These are phyloP conservation scores for Notodonta dromedarius DNA, from an alignment of 2,888 invertebrate genomes.

Conservation along the genomic window DNA sequence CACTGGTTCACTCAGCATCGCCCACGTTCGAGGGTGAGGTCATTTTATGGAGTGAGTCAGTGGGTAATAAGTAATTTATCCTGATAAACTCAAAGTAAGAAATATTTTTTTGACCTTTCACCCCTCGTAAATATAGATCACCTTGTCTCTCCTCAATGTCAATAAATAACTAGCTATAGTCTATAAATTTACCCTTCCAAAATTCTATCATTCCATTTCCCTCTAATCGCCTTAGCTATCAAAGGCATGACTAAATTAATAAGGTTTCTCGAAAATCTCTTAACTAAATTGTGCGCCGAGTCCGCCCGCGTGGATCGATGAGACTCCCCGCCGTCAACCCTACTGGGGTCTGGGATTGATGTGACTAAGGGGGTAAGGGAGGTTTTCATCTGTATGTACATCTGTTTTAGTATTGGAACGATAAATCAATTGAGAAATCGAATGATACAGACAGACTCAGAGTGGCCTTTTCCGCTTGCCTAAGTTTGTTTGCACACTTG, in stretches of 20 bases:
- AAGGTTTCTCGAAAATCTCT: slow-evolving; percentile 10
- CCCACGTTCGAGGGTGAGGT: not conserved
- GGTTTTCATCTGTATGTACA: not conserved
- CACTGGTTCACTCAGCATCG: not conserved
- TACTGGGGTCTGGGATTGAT: not conserved
- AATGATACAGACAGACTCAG: too few relatives aligned
- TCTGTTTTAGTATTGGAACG: not conserved
- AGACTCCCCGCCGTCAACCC: slow-evolving; percentile 12
- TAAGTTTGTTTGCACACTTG: too few relatives aligned
- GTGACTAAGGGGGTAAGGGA: slow-evolving; percentile 15
- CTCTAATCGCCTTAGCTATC: slow-evolving; percentile 7
- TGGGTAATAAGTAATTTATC: too few relatives aligned
- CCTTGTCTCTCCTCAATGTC: not conserved
- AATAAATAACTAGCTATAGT: not conserved
- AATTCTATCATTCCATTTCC: not conserved
- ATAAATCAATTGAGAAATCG: not conserved
- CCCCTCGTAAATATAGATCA: too few relatives aligned
- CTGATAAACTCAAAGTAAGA: too few relatives aligned
- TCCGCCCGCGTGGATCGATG: slow-evolving; percentile 25
- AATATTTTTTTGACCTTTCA: too few relatives aligned
- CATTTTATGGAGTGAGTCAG: not conserved
- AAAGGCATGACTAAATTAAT: slow-evolving; percentile 11
- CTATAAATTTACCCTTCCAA: not conserved
- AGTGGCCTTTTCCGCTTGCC: too few relatives aligned
- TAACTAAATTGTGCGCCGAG: slow-evolving; percentile 29